phyloP scores from a whole-genome alignment of 2,888 invertebrate species.

The Cataglyphis cursor region DNA sequence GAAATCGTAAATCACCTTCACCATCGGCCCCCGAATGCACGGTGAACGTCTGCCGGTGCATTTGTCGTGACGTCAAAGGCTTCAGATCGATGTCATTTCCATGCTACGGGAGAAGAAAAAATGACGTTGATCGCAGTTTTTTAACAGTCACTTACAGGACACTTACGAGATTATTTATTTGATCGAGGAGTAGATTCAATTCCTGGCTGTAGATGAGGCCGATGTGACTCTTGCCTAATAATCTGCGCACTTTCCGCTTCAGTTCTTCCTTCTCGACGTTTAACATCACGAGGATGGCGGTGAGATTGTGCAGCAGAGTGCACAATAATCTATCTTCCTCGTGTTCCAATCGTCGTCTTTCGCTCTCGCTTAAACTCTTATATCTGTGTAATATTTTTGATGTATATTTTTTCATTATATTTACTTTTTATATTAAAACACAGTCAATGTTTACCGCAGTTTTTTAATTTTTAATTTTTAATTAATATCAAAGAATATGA shows the following conservation, averaged over 20 bases:
- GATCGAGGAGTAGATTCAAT: constrained; percentile 98
- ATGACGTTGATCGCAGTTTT: not conserved
- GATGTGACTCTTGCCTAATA: constrained; percentile 99
- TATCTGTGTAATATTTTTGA: constrained; percentile 88
- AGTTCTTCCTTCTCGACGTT: constrained; percentile 94
- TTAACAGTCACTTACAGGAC: not conserved
- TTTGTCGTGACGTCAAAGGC: constrained; percentile 97
- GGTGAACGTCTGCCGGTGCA: constrained; percentile 99
- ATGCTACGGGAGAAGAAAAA: constrained; percentile 89
- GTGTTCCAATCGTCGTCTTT: constrained; percentile 97
- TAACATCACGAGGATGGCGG: constrained; percentile 97
- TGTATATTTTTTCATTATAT: not conserved
- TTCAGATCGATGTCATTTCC: constrained; percentile 99
- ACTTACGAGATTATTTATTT: constrained; percentile 96
- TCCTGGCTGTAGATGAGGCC: constrained; percentile 99
- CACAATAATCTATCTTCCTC: constrained; percentile 98
- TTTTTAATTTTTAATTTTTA: not conserved
- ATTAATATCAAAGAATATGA: not conserved
- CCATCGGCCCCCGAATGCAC: constrained; percentile 98
- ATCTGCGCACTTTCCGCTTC: constrained; percentile 94
- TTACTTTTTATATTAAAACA: not conserved
- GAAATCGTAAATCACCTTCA: constrained; percentile 94
- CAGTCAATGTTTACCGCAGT: not conserved
- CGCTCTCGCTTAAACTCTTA: constrained; percentile 96
- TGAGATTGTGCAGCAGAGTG: constrained; percentile 98